Conservation (phyloP, 2,113 vertebrate species). For the Bombycilla garrulus region DNA sequence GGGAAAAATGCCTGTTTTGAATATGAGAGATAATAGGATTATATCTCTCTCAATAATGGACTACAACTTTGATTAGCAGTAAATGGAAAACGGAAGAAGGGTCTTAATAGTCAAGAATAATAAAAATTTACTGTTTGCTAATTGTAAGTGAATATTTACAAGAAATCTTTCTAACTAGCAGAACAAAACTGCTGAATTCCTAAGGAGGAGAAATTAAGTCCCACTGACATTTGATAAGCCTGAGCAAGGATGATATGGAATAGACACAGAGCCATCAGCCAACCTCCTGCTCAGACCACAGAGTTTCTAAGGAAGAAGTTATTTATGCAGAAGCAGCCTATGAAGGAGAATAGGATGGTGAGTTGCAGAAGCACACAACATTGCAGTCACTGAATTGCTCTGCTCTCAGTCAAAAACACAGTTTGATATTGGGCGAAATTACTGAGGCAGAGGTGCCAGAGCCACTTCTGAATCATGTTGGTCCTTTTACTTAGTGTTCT, state of each 20-base stretch:
- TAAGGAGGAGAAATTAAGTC: not conserved
- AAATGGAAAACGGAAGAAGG: not conserved
- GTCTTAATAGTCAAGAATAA: not conserved
- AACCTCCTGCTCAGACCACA: not conserved
- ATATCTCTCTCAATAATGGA: not conserved
- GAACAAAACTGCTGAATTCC: not conserved
- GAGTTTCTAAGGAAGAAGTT: not conserved
- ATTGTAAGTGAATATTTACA: not conserved
- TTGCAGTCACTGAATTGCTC: not conserved
- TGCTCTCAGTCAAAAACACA: not conserved
- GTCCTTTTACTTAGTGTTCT: not conserved
- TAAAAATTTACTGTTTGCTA: not conserved
- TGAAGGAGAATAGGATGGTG: not conserved
- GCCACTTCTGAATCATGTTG: not conserved
- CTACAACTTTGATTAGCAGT: not conserved
- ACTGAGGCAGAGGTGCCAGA: not conserved
- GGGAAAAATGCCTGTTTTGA: not conserved
- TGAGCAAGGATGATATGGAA: not conserved
- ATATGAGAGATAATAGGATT: not conserved
- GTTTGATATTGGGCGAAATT: not conserved
- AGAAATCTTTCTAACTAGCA: not conserved
- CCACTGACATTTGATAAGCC: accelerated
- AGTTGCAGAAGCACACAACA: not conserved
- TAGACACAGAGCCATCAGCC: not conserved
- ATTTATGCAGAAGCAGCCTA: not conserved